Percentiles rank a stretch among this genome's conserved stretches.
phyloP scores from a whole-genome alignment of 2,888 invertebrate genomes.

The Catocala sponsa region DNA sequence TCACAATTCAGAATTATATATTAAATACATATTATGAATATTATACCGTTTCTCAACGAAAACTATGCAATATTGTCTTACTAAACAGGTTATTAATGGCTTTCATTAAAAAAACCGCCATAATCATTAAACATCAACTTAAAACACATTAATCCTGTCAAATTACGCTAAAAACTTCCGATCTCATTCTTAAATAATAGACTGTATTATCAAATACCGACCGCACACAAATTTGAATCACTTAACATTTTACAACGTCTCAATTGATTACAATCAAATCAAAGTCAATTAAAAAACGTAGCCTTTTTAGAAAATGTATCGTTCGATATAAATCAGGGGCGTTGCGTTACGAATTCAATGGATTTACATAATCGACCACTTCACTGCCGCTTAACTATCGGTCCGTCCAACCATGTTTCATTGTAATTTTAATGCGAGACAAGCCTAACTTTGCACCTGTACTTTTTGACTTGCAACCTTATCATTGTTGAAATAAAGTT shows the following conservation, averaged over 20 bases:
- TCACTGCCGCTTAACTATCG: conserved; percentile 53
- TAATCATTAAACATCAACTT: conserved; percentile 15
- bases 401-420: conserved; percentile 60
- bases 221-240: conserved; percentile 39
- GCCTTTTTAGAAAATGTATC: conserved; percentile 51
- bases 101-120: not conserved
- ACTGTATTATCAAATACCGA: conserved; percentile 34
- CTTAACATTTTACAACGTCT: conserved; percentile 37
- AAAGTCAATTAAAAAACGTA: conserved; percentile 49
- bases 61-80: conserved; percentile 19
- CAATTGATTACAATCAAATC: conserved; percentile 50
- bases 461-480: conserved; percentile 16
- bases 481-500: conserved; percentile 15
- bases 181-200: conserved; percentile 31
- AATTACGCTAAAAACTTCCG: conserved; percentile 37
- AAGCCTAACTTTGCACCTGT: conserved; percentile 17
- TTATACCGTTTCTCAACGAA: not conserved
- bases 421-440: conserved; percentile 62
- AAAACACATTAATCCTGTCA: conserved; percentile 29
- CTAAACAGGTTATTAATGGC: conserved; percentile 4
- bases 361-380: conserved; percentile 62
- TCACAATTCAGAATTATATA: too few relatives aligned
- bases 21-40: too few relatives aligned
- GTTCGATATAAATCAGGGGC: conserved; percentile 50
- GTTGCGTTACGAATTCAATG: conserved; percentile 55